Conservation (phyloP, 1,140 invertebrate genomes). For the Halesus radiatus region DNA sequence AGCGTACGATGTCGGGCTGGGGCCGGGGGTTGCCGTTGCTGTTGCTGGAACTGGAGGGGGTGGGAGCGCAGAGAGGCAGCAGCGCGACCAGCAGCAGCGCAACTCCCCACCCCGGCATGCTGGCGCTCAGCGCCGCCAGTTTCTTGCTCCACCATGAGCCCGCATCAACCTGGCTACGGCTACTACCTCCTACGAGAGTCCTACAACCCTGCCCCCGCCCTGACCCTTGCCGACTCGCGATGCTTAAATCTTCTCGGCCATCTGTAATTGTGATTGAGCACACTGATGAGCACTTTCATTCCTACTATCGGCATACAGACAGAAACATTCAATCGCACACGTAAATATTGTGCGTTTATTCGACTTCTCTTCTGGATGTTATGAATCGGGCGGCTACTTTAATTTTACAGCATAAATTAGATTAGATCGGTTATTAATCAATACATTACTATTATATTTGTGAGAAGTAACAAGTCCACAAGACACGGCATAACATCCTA, state of each 20-base stretch:
- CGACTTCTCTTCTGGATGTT: constrained; percentile 40
- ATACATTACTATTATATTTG: not conserved
- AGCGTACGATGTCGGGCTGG: constrained; percentile 74
- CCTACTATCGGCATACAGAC: not conserved
- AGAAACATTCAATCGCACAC: constrained; percentile 16
- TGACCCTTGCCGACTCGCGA: constrained; percentile 15
- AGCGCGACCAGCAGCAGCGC: constrained; percentile 25
- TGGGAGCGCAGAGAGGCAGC: not conserved
- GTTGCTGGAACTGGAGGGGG: constrained; percentile 39
- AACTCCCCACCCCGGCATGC: constrained; percentile 6
- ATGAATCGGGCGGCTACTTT: constrained; percentile 22
- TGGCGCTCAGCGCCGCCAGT: constrained; percentile 7
- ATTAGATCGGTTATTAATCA: too few species aligned
- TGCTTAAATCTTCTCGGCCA: constrained; percentile 41
- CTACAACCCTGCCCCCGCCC: too few species aligned
- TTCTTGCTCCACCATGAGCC: constrained; percentile 39
- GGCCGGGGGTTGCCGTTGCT: constrained; percentile 54
- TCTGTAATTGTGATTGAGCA: constrained; percentile 47
- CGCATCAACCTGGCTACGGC: constrained; percentile 15
- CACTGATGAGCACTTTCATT: constrained; percentile 26
- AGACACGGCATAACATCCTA: constrained; percentile 47
- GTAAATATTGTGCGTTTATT: constrained; percentile 43
- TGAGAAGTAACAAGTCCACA: constrained; percentile 21
- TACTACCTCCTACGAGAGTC: not conserved
- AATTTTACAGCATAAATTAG: not conserved